phyloP scores from a whole-genome alignment of 1,140 invertebrate species.

The Drosophila yakuba region DNA sequence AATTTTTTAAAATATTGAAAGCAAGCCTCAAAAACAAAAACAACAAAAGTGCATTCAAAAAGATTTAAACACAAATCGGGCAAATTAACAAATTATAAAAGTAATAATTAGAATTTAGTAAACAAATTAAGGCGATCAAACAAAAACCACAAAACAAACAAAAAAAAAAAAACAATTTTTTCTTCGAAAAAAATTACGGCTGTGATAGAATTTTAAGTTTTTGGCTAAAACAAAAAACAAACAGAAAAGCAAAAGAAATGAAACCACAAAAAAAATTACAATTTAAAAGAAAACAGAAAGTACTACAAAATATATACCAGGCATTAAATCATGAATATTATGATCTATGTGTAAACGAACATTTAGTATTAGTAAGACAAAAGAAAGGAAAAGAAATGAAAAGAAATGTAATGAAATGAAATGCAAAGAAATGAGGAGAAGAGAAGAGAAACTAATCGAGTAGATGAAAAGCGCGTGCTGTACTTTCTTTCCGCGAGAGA shows the following conservation, averaged over 20 bases:
- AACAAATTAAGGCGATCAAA: slow-evolving; percentile 32
- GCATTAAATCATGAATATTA: slow-evolving; percentile 45
- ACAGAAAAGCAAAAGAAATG: neutral
- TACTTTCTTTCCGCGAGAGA: slow-evolving; percentile 33
- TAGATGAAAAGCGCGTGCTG: slow-evolving; percentile 40
- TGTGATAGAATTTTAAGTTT: slow-evolving; percentile 80
- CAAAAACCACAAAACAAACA: slow-evolving; percentile 21
- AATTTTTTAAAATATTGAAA: slow-evolving; percentile 77
- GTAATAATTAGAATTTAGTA: slow-evolving; percentile 36
- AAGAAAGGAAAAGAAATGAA: neutral
- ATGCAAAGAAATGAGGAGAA: too few relatives aligned
- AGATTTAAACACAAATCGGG: slow-evolving; percentile 63
- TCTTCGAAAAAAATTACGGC: slow-evolving; percentile 64
- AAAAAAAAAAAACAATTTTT: slow-evolving; percentile 45
- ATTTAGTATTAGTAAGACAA: slow-evolving; percentile 42
- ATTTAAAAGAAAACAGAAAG: slow-evolving; percentile 22
- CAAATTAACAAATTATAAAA: slow-evolving; percentile 49
- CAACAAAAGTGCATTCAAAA: slow-evolving; percentile 77
- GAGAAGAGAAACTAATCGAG: slow-evolving; percentile 35
- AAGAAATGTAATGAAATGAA: too few relatives aligned
- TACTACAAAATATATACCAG: slow-evolving; percentile 17
- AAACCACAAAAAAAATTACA: slow-evolving; percentile 29
- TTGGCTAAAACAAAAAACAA: slow-evolving; percentile 13
- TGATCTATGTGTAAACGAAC: slow-evolving; percentile 44
- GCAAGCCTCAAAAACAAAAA: slow-evolving; percentile 55